Base-by-base conservation (phyloP, 2,113 vertebrate species). In the Rhinopomastus cyanomelas region DNA sequence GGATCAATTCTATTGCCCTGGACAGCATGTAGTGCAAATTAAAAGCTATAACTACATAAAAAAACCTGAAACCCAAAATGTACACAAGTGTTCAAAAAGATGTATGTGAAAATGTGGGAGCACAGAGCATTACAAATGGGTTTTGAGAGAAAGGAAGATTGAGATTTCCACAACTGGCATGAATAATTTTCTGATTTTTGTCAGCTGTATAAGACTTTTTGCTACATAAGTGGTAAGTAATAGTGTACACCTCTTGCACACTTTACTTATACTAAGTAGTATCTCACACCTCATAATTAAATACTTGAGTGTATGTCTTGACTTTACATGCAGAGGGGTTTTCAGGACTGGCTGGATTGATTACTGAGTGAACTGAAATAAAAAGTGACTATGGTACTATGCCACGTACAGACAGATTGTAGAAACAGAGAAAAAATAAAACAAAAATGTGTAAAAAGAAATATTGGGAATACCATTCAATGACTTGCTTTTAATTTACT, bases 41-140 rank as follows among this genome's bases (percentile, higher is more conserved):
- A 91, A 92, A 91, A 77, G 16, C 76, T 90, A 82, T 64, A 81
- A n/a, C 25, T 39, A 68, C 14, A 60, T 44, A 71, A 88, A 89
- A 94, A 77, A 55, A 4, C 4, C 6, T 74, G 59, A 88, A 86
- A 73, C 6, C 5, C 8, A 59, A 90, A 93, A 37, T 16, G 68
- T 49, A 87, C 75, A 30, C n/a, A 51, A 7, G 42, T 79, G 81
- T 18, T 46, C 59, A 69, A 81, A 80, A 61, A 72, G 4, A 76
- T 73, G 65, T 76, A 80, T 73, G n/a, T 87, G 64, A 68, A 76
- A 56, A 18, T 42, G 21, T 36, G 34, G 42, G 85, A 89, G 22
- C 1, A 0, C 37, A 89, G 87, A 69, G 29, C 27, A 60, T 59
- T 82, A 21, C 19, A 60, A 46, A 79, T 11, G 78, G 48, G 59